Evolutionary conservation across 1,140 invertebrate species (phyloP).

Genomic region (Drosophila rufa): DNA sequence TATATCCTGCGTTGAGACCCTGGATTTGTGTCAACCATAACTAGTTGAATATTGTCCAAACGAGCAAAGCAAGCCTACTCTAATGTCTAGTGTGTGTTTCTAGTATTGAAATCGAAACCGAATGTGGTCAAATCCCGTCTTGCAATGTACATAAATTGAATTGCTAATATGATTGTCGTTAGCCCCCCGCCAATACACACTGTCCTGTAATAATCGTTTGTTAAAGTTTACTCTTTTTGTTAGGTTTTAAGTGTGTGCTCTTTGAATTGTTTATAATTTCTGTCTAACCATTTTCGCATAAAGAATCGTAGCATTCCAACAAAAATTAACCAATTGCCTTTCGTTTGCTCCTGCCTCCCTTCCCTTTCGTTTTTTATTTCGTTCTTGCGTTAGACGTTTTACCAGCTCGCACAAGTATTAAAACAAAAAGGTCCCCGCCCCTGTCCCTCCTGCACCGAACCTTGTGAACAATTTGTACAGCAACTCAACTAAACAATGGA

Average conservation of each 20-base stretch:
- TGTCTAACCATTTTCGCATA: constrained; percentile 62
- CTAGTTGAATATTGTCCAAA: constrained; percentile 76
- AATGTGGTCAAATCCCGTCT: constrained; percentile 42
- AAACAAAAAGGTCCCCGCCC: constrained; percentile 19
- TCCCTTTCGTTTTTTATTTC: constrained; percentile 25
- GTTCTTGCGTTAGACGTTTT: constrained; percentile 53
- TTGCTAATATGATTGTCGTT: constrained; percentile 54
- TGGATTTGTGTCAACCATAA: constrained; percentile 56
- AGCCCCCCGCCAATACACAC: constrained; percentile 47
- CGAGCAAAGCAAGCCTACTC: constrained; percentile 69
- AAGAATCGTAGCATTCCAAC: constrained; percentile 80
- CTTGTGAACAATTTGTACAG: constrained; percentile 78
- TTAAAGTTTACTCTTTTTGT: constrained; percentile 80
- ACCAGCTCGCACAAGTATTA: constrained; percentile 81
- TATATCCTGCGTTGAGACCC: constrained; percentile 58
- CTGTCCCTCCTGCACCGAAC: constrained; percentile 67
- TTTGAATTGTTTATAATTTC: constrained; percentile 67
- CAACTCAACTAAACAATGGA: constrained; percentile 77
- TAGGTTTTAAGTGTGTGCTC: constrained; percentile 79
- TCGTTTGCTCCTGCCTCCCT: constrained; percentile 29
- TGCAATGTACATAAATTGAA: constrained; percentile 75
- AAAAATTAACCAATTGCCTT: constrained; percentile 49
- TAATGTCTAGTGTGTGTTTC: constrained; percentile 59
- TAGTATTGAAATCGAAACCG: constrained; percentile 42
- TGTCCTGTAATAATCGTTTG: constrained; percentile 57